Conservation (phyloP, 2,888 invertebrate genomes). For the Anticlea derivata region DNA sequence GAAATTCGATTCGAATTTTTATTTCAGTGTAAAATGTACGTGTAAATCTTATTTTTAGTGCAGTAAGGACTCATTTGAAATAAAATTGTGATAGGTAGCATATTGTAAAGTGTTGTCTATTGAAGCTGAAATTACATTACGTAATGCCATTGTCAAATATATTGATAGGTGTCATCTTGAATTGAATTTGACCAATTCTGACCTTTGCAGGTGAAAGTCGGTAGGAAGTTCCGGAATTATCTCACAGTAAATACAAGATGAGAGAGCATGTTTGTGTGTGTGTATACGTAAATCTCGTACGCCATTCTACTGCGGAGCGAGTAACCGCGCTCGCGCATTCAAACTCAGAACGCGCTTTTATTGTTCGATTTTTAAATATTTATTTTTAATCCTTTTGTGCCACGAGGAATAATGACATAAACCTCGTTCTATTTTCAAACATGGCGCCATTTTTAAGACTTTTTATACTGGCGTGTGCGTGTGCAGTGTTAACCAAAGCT, state of each 20-base stretch:
- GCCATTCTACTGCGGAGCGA: constrained; percentile 64
- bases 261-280: constrained; percentile 59
- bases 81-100: no score
- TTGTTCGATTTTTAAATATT: constrained; percentile 26
- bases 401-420: constrained; percentile 27
- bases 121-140: constrained; percentile 31
- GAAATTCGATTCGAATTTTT: background rate
- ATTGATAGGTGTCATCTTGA: constrained; percentile 47
- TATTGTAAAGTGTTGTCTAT: background rate
- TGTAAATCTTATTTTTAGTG: constrained; percentile 6
- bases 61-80: background rate
- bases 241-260: constrained; percentile 70
- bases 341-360: constrained; percentile 44
- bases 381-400: constrained; percentile 19
- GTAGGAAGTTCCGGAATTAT: constrained; percentile 76
- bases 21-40: background rate
- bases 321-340: constrained; percentile 65
- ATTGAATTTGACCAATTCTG: constrained; percentile 56
- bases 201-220: constrained; percentile 72
- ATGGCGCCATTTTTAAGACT: constrained; percentile 53
- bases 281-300: constrained; percentile 50
- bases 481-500: constrained; percentile 46
- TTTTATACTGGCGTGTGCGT: constrained; percentile 46
- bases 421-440: constrained; percentile 32
- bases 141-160: constrained; percentile 41